Conservation (phyloP, 2,113 vertebrate species). For the Irena cyanogastra region DNA sequence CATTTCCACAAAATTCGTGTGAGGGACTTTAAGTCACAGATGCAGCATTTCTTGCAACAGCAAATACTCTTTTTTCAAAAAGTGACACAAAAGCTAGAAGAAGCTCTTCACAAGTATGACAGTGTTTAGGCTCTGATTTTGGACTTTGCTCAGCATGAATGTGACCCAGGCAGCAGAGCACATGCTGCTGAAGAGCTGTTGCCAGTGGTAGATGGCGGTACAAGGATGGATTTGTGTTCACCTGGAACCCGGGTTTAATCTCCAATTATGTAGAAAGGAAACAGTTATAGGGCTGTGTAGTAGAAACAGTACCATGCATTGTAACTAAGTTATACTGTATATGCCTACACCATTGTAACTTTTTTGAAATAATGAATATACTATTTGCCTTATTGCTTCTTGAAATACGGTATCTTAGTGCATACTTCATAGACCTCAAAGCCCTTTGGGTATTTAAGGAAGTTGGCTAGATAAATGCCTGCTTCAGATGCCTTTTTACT, state of each 20-base stretch:
- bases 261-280: slow-evolving; percentile 67
- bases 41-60: slow-evolving; percentile 95
- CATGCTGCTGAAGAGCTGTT: slow-evolving; percentile 60
- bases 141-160: neutral
- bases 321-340: slow-evolving; percentile 79
- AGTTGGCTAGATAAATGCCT: slow-evolving; percentile 68
- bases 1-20: slow-evolving; percentile 96
- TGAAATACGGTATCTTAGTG: slow-evolving; percentile 72
- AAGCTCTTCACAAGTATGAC: slow-evolving; percentile 93
- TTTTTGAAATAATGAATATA: slow-evolving; percentile 73
- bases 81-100: slow-evolving; percentile 93
- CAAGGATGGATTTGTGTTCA: slow-evolving; percentile 63
- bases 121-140: slow-evolving; percentile 75
- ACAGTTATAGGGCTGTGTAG: slow-evolving; percentile 70
- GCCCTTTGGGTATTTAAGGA: slow-evolving; percentile 69
- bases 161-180: neutral
- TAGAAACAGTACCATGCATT: slow-evolving; percentile 76
- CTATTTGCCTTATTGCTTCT: slow-evolving; percentile 83
- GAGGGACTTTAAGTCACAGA: slow-evolving; percentile 93
- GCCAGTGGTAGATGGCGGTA: slow-evolving; percentile 59
- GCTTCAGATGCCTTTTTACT: slow-evolving; percentile 77
- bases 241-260: slow-evolving; percentile 31
- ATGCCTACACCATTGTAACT: slow-evolving; percentile 81
- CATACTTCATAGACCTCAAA: slow-evolving; percentile 76
- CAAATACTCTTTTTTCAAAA: slow-evolving; percentile 97